These are phyloP conservation scores for Drosophila miranda DNA, from an alignment of 1,140 invertebrate genomes.

Conservation along the genomic window DNA sequence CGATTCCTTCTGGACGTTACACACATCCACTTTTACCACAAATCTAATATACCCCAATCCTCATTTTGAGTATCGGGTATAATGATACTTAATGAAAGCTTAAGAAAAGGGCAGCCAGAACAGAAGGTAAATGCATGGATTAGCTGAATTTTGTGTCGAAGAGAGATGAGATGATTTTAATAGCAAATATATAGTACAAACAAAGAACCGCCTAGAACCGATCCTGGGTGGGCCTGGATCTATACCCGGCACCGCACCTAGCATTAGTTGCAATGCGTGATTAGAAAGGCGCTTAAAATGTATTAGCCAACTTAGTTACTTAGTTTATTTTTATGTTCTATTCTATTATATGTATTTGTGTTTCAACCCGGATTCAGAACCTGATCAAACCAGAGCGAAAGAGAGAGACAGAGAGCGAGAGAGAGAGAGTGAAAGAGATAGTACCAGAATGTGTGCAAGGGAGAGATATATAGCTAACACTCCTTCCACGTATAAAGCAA, in stretches of 20 bases:
- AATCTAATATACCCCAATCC: too few species aligned
- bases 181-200: conserved; percentile 38
- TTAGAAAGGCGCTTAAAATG: conserved; percentile 29
- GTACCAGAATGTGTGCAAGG: conserved; percentile 23
- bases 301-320: conserved; percentile 66
- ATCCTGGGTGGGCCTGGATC: conserved; percentile 18
- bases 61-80: too few species aligned
- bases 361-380: conserved; percentile 16
- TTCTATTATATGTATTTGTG: conserved; percentile 44
- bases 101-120: conserved; percentile 2
- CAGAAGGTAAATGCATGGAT: conserved; percentile 36
- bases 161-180: conserved; percentile 44
- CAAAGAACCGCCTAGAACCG: conserved; percentile 34
- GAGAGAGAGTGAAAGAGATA: conserved; percentile 13
- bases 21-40: too few species aligned
- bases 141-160: conserved; percentile 65
- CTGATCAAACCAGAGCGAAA: conserved; percentile 11
- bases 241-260: conserved; percentile 4
- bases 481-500: conserved; percentile 76
- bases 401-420: conserved; percentile 13
- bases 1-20: too few species aligned
- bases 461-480: conserved; percentile 60
- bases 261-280: conserved; percentile 41
- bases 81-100: conserved; percentile 37
- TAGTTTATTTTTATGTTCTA: conserved; percentile 44